A percentile compares a stretch with the other conserved stretches of the same genome.
Evolutionary conservation across 2,888 invertebrate species (phyloP).

Genomic region (Drosophila fungiperda): DNA sequence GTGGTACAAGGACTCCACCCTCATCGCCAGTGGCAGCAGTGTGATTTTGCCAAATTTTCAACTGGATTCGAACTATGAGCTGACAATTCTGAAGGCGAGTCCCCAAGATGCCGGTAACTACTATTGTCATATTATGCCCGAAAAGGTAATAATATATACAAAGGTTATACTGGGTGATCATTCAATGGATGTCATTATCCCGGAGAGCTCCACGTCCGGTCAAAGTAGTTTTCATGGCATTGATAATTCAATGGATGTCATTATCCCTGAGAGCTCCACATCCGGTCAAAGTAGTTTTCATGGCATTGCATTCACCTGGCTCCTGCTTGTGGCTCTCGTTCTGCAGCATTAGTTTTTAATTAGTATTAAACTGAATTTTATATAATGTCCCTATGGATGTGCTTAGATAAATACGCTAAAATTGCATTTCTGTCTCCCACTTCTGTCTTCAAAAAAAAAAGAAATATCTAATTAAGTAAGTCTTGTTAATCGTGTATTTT

Average conservation of each 20-base stretch:
- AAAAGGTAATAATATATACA: slow-evolving; percentile 44
- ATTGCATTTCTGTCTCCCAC: slow-evolving; percentile 46
- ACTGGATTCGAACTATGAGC: slow-evolving; percentile 54
- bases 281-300: slow-evolving; percentile 53
- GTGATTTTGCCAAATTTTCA: slow-evolving; percentile 59
- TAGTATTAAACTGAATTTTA: slow-evolving; percentile 47
- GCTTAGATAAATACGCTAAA: slow-evolving; percentile 14
- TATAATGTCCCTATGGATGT: slow-evolving; percentile 32
- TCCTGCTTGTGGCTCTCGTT: slow-evolving; percentile 22
- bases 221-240: slow-evolving; percentile 14
- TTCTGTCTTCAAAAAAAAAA: slow-evolving; percentile 31
- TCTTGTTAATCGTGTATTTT: slow-evolving; percentile 69
- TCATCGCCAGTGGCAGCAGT: slow-evolving; percentile 57
- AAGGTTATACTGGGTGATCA: slow-evolving; percentile 64
- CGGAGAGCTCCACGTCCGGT: slow-evolving; percentile 75
- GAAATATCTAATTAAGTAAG: slow-evolving; percentile 43
- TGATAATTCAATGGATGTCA: slow-evolving; percentile 66
- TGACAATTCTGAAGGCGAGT: slow-evolving; percentile 70
- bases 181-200: slow-evolving; percentile 67
- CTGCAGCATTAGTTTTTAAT: slow-evolving; percentile 43
- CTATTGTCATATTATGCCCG: slow-evolving; percentile 66
- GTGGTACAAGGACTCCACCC: slow-evolving; percentile 60
- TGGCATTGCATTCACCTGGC: slow-evolving; percentile 15
- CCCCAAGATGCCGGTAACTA: slow-evolving; percentile 69
- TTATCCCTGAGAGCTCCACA: slow-evolving; percentile 74